phyloP scores from a whole-genome alignment of 1,140 invertebrate genomes.

The Argopecten irradians region DNA sequence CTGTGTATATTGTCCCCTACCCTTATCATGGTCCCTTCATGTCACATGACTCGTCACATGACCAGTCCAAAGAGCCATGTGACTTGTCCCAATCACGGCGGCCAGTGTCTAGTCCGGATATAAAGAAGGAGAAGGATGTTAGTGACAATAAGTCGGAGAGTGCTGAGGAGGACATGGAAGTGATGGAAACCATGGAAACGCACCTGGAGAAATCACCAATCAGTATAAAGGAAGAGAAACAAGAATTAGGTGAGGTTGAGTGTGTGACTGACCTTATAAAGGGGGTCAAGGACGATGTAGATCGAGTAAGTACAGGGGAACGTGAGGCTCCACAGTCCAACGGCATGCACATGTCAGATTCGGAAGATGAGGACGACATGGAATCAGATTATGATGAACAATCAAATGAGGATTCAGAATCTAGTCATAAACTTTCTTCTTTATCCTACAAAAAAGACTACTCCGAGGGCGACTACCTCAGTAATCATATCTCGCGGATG shows the following conservation, averaged over 20 bases:
- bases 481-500: conserved; percentile 47
- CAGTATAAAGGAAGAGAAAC: conserved; percentile 8
- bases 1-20: conserved; percentile 68
- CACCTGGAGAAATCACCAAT: neutral
- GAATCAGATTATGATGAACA: conserved; percentile 59
- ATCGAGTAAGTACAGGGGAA: neutral
- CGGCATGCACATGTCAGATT: conserved; percentile 29
- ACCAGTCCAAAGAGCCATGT: conserved; percentile 57
- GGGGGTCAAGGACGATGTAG: conserved; percentile 4
- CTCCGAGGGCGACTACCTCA: conserved; percentile 47
- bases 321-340: neutral
- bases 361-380: conserved; percentile 53
- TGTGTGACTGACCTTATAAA: neutral
- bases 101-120: conserved; percentile 39
- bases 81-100: conserved; percentile 57
- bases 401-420: conserved; percentile 57
- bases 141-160: neutral
- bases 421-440: conserved; percentile 59
- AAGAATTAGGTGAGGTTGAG: neutral
- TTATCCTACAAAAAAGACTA: conserved; percentile 44
- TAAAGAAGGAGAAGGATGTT: neutral
- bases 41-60: conserved; percentile 9
- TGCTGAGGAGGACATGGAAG: neutral
- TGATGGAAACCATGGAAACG: neutral
- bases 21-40: conserved; percentile 55